Base-by-base conservation (phyloP, 2,797 vertebrate species). In the Bucorvus abyssinicus region DNA sequence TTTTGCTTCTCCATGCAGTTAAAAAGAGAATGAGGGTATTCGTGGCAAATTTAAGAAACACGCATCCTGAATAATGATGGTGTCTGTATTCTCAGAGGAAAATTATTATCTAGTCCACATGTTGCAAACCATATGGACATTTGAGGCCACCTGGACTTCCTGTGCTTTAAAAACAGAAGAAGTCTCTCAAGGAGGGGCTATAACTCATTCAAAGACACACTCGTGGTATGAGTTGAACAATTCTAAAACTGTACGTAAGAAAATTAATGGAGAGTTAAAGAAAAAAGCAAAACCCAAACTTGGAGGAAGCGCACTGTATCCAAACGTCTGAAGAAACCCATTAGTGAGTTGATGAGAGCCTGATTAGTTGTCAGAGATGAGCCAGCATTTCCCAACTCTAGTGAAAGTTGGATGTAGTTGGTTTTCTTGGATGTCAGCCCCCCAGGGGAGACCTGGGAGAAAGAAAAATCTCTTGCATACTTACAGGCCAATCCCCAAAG, bases 61-160 rank as follows among this genome's bases (percentile, higher is more conserved):
- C 45, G 30, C 24, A 63, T 36, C 56, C 82, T 53, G 36, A 14
- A 94, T 57, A 91, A 77, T 57, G 56, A 77, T 67, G 32, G 60
- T 57, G 29, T 92, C 55, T 89, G 12, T 42, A 45, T 85, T 95
- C 79, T 92, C 77, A 81, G 56, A 78, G 82, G 90, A 95, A 93
- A 91, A 36, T 61, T 34, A 89, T 56, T 40, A 73, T 88, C 68
- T 92, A 67, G 19, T 87, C 81, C 93, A 87, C 29, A 65, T 64
- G 49, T 93, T 95, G 36, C 69, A 79, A 93, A 93, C 12, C 83
- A 12, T 76, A 70, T 64, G 47, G 76, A 65, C 30, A 55, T 70
- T 90, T 73, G 47, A 47, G 63, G 67, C 26, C 76, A 96, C 67
- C 78, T 94, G 77, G 47, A 59, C 45, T 60, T 79, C 14, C 57